Base-by-base conservation (phyloP, 2,797 vertebrate genomes). In the Propithecus deckenii region DNA sequence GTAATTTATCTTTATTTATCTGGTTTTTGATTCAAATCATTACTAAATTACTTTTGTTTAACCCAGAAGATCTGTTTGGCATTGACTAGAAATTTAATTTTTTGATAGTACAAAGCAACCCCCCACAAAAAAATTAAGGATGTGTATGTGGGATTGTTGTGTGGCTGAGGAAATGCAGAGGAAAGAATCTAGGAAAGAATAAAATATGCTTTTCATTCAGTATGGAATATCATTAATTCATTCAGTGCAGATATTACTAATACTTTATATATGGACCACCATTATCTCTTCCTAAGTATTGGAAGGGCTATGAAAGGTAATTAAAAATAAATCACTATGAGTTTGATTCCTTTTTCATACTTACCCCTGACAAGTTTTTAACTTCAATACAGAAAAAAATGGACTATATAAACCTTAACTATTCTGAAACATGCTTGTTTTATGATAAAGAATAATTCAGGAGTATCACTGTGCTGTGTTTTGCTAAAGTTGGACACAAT, bases 311-410 rank as follows among this genome's bases (percentile, higher is more conserved):
- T 23, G 35, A 91, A 81, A 92, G 13, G 59, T 93, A 85, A 83
- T 81, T 69, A 72, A 93, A 89, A 89, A 79, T 79, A 86, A 97
- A 46, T 69, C 38, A 80, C 10, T 93, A 41, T 52, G 43, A 85
- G 46, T 65, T 87, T 46, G 81, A 91, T 81, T 91, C 7, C 50
- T 59, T 95, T 89, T 87, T 78, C 43, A 89, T 87, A 69, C 5
- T n/a, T 78, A 92, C 59, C 8, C 23, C 12, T 78, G 55, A 80
- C 14, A 84, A 78, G 50, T 59, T 97, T 72, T 96, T 25, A 84
- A 90, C 18, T 88, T 57, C 13, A 67, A 35, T 41, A 57, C 22
- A 78, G 61, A 81, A 91, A 85, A 52, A 91, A 78, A 72, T 9
- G 25, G 18, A 43, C 15, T 71, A 25, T 46, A 41, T 50, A 79